Evolutionary conservation across 1,140 invertebrate species (phyloP).

Genomic region (Drosophila funebris): DNA sequence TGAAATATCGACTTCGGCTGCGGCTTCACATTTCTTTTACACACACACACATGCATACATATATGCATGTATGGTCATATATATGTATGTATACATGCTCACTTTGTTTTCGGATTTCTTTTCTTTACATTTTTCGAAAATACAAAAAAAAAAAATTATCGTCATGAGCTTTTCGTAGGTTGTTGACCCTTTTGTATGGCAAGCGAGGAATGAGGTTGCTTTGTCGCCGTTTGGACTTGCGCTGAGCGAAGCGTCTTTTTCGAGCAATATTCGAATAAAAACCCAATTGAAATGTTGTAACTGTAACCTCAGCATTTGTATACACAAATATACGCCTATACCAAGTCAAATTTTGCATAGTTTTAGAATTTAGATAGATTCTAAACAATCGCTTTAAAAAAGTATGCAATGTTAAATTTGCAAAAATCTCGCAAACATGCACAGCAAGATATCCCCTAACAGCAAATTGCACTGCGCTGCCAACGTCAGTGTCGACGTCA

Average conservation of each 20-base stretch:
- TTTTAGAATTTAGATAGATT: slow-evolving; percentile 5
- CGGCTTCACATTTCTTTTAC: slow-evolving; percentile 42
- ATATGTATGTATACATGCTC: neutral
- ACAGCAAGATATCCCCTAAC: neutral
- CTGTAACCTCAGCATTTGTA: slow-evolving; percentile 10
- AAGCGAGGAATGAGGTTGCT: slow-evolving; percentile 64
- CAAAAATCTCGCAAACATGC: neutral
- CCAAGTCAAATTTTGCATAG: neutral
- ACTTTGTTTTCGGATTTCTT: slow-evolving; percentile 64
- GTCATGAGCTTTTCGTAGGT: slow-evolving; percentile 67
- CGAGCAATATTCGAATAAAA: neutral
- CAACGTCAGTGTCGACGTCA: slow-evolving; percentile 30
- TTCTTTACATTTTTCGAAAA: slow-evolving; percentile 61
- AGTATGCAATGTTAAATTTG: slow-evolving; percentile 66
- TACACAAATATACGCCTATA: neutral
- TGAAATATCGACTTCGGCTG: slow-evolving; percentile 46
- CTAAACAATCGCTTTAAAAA: slow-evolving; percentile 30
- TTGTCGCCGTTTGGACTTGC: slow-evolving; percentile 34
- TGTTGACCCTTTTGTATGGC: slow-evolving; percentile 65
- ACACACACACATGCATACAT: slow-evolving; percentile 17
- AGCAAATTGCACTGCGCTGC: slow-evolving; percentile 41
- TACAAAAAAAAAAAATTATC: slow-evolving; percentile 44
- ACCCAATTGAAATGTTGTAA: slow-evolving; percentile 25
- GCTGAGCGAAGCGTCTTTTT: slow-evolving; percentile 52
- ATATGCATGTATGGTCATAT: neutral